These are phyloP conservation scores for Drosophila yakuba DNA, from an alignment of 1,140 invertebrate species.

Conservation along the genomic window DNA sequence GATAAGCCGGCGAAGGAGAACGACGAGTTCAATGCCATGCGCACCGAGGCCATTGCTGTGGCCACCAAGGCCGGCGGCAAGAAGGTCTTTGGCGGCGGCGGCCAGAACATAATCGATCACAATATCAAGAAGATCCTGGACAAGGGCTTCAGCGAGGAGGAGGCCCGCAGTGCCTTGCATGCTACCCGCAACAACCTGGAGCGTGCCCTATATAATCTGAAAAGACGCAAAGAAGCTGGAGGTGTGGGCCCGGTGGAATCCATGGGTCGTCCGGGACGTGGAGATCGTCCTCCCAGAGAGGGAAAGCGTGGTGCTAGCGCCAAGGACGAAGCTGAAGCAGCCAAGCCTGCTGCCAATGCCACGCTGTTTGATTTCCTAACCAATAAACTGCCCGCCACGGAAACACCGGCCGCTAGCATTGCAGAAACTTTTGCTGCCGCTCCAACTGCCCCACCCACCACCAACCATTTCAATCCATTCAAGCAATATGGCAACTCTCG, in stretches of 20 bases:
- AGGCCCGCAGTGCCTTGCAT: slow-evolving; percentile 90
- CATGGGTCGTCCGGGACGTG: slow-evolving; percentile 85
- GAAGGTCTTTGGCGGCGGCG: slow-evolving; percentile 90
- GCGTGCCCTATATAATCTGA: slow-evolving; percentile 89
- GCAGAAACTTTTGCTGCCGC: slow-evolving; percentile 70
- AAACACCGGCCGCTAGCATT: slow-evolving; percentile 49
- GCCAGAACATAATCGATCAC: slow-evolving; percentile 89
- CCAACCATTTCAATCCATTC: slow-evolving; percentile 35
- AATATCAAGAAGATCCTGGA: slow-evolving; percentile 93
- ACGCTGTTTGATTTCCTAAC: slow-evolving; percentile 95
- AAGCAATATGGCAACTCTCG: slow-evolving; percentile 32
- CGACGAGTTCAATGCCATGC: slow-evolving; percentile 93
- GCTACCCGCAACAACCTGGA: slow-evolving; percentile 91
- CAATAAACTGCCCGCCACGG: slow-evolving; percentile 88
- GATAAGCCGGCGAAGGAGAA: slow-evolving; percentile 88
- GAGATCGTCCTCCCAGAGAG: slow-evolving; percentile 48
- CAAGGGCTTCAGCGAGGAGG: slow-evolving; percentile 91
- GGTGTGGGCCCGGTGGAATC: slow-evolving; percentile 61
- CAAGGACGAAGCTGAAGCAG: slow-evolving; percentile 87
- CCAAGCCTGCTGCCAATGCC: slow-evolving; percentile 93
- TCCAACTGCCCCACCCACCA: slow-evolving; percentile 84
- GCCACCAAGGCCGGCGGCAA: slow-evolving; percentile 91
- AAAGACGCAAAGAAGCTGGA: slow-evolving; percentile 86
- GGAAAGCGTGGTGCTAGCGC: slow-evolving; percentile 84
- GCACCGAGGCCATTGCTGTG: slow-evolving; percentile 94